Evolutionary conservation across 2,797 vertebrate genomes (phyloP).

Genomic region (Anomalospiza imberbis): DNA sequence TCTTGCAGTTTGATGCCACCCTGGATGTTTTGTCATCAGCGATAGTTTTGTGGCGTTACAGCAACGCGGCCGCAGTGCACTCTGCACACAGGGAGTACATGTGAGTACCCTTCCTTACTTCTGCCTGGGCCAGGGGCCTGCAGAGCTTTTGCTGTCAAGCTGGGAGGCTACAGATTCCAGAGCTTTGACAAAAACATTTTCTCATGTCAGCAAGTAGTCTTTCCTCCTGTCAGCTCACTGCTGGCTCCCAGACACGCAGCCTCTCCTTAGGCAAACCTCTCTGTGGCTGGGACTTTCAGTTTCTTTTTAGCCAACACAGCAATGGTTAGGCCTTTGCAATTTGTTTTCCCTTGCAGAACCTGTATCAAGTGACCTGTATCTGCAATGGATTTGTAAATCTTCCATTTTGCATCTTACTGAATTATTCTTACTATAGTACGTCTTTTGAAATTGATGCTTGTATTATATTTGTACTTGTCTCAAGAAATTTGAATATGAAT

Average conservation of each 20-base stretch:
- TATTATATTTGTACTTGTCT: neutral
- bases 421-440: neutral
- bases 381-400: neutral
- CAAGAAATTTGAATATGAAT: neutral
- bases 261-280: neutral
- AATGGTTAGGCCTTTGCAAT: neutral
- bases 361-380: neutral
- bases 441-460: neutral
- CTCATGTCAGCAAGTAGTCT: neutral
- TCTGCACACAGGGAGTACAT: conserved; percentile 96
- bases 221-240: neutral
- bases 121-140: neutral
- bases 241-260: neutral
- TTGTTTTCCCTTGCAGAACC: neutral
- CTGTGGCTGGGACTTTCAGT: neutral
- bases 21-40: conserved; percentile 93
- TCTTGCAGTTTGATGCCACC: conserved; percentile 89
- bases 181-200: neutral
- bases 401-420: neutral
- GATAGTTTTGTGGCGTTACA: conserved; percentile 99
- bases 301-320: neutral
- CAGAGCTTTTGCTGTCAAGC: neutral
- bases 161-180: neutral
- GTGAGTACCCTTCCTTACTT: conserved; percentile 78
- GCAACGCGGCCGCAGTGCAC: conserved; percentile 93